A percentile compares a stretch with the other conserved stretches of the same genome.
Conservation (phyloP, 2,888 invertebrate genomes). For the Aethes cnicana region DNA sequence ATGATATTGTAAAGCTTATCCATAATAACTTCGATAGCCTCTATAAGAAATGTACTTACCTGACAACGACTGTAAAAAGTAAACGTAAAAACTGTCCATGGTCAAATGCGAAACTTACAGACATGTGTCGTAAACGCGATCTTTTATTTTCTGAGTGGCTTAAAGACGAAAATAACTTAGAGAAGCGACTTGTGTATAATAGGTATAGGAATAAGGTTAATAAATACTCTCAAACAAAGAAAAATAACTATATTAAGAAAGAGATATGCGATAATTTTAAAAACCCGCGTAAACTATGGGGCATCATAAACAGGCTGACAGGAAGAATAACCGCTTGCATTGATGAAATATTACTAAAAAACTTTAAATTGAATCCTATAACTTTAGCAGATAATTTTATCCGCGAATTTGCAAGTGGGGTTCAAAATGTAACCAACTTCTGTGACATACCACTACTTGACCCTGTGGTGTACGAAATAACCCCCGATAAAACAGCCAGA, state of each 20-base stretch:
- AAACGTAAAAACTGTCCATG: too few species aligned
- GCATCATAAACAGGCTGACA: constrained; percentile 4
- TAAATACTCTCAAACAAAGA: constrained; percentile 23
- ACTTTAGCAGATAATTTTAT: too few species aligned
- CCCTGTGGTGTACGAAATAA: constrained; percentile 1
- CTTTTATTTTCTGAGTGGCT: too few species aligned
- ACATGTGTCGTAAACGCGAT: too few species aligned
- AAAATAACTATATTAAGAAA: constrained; percentile 3
- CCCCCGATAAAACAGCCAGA: too few species aligned
- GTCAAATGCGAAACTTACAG: too few species aligned
- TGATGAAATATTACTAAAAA: constrained; percentile 3
- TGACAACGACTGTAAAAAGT: too few species aligned
- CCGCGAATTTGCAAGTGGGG: not conserved
- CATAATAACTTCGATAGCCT: too few species aligned
- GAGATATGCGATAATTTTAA: not conserved
- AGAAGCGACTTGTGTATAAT: constrained; percentile 16
- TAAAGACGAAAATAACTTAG: constrained; percentile 5
- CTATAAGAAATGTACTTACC: too few species aligned
- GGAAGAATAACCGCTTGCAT: not conserved
- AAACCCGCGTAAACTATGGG: not conserved
- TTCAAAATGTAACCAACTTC: too few species aligned
- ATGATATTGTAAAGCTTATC: too few species aligned
- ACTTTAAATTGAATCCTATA: not conserved
- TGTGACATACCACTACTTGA: not conserved
- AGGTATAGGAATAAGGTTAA: constrained; percentile 24